Evolutionary conservation across 35 echinoderm and acorn worm genomes (phyloP), one percentile per base, ranked within the genome.

Genomic region (Diadema setosum): DNA sequence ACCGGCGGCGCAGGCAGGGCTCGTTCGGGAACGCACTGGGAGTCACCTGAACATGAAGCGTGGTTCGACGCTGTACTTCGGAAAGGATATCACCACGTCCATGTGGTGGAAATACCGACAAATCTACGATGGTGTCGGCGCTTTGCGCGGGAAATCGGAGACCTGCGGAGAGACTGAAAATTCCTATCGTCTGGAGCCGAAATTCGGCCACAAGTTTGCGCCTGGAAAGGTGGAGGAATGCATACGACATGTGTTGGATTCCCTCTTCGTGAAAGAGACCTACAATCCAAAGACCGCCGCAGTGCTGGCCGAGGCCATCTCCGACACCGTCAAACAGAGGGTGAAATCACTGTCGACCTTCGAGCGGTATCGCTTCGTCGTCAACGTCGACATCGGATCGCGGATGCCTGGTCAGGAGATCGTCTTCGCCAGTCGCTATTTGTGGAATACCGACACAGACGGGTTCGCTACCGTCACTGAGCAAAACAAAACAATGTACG

Each of bases 101-200:
- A 78, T 78, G 73, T 78, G 73, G 73, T 78, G 73, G 73, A 78
- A 78, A 44, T 78, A 78, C 73, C 37, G 73, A 15, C 73, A 78
- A 41, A 78, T 78, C 15, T 36, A 78, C 37, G 73, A 36, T 41
- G 73, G 73, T 21, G 20, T 78, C 3, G 40, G 40, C 0, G 73
- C 73, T 9, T 41, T 78, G 24, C 73, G 73, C 9, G 63, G 63
- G 30, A n/a, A n/a, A n/a, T n/a, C n/a, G n/a, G 73, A 78, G 24
- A n/a, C 24, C 14, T 7, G 12, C 20, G 73, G 20, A 15, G 40
- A 42, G 25, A 41, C 39, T 78, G 73, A 78, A 25, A 78, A 78
- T 41, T 78, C 73, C 15, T 78, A 78, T 36, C 73, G 44, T 21
- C 33, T 44, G 2, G 73, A 78, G 18, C 73, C 73, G 15, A 44